Evolutionary conservation across 2,888 invertebrate genomes (phyloP), one percentile per base, ranked within the genome.

Genomic region (Lordiphosa fenestrarum): DNA sequence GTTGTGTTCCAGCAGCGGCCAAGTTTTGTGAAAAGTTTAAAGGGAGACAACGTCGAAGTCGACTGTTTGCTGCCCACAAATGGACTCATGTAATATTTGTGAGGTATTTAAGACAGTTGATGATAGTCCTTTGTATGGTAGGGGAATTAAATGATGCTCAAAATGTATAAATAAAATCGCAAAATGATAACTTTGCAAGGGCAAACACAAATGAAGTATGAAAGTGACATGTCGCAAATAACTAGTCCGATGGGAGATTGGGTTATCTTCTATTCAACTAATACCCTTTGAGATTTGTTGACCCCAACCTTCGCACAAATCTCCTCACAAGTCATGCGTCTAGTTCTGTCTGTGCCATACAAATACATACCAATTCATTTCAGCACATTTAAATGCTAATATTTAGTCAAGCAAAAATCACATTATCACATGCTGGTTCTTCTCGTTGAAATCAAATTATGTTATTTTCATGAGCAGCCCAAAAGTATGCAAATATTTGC

Each of bases 401-500:
- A 56, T 63, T 62, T 54, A 59, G 37, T 47, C 25, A 48, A 47
- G 49, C 41, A 40, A 25, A 74, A 69, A 73, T 73, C 59, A 64
- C 69, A 73, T 78, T 69, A 54, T 59, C 63, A 52, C 64, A 50
- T 50, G 15, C 54, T 59, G 36, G 21, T 15, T 15, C 59, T 40
- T 51, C 46, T 40, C 13, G 38, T 12, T 39, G 21, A 49, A 81
- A 83, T 83, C 73, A 77, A 81, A 81, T 81, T 81, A 81, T 81
- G 75, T 75, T 77, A 75, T 73, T 83, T 81, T 64, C 73, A 66
- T 69, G 69, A 71, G 69, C 73, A 62, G 58, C 67, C 71, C 70
- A 53, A 67, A 80, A 83, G 81, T 77, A 77, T 77, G 81, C 66
- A 77, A 81, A 81, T 81, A 75, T 81, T 81, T 81, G 73, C 42